Evolutionary conservation across 2,797 vertebrate species (phyloP).

Genomic region (Pseudopleuronectes americanus): DNA sequence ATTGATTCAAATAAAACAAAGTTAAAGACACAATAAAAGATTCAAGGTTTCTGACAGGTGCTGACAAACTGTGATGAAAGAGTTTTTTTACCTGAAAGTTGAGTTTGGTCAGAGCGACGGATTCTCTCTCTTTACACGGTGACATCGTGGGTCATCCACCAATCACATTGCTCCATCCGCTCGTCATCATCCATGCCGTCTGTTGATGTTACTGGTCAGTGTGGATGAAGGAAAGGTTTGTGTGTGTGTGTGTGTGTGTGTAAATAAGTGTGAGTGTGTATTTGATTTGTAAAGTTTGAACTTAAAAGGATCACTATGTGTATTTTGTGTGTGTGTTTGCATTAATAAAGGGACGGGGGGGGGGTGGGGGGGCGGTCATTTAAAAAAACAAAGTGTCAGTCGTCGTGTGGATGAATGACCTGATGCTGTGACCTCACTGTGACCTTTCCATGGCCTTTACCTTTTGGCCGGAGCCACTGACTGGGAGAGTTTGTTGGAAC

Average conservation of each 20-base stretch:
- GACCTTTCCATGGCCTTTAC: slow-evolving; percentile 75
- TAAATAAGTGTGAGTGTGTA: slow-evolving; percentile 31
- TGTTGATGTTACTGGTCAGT: slow-evolving; percentile 25
- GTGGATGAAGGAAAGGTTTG: slow-evolving; percentile 16
- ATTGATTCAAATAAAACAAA: background rate
- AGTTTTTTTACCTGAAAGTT: slow-evolving; percentile 6
- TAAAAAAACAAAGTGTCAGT: slow-evolving; percentile 1
- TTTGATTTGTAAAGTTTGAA: background rate
- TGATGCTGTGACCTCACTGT: slow-evolving; percentile 51
- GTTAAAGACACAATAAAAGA: background rate
- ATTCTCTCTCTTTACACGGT: slow-evolving; percentile 47
- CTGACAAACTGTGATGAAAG: slow-evolving; percentile 36
- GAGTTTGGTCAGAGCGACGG: background rate
- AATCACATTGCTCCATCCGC: slow-evolving; percentile 55
- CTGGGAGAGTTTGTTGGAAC: slow-evolving; percentile 21
- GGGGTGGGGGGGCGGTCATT: background rate
- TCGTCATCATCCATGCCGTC: slow-evolving; percentile 41
- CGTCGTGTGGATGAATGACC: slow-evolving; percentile 29
- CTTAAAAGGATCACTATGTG: background rate
- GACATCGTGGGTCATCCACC: slow-evolving; percentile 28
- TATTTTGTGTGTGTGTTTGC: slow-evolving; percentile 15
- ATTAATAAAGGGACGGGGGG: background rate
- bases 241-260: slow-evolving; percentile 29
- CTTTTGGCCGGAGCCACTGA: slow-evolving; percentile 46
- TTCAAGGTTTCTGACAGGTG: slow-evolving; percentile 40